Evolutionary conservation across 2,797 vertebrate genomes (phyloP).

Genomic region (Carduelis carduelis): DNA sequence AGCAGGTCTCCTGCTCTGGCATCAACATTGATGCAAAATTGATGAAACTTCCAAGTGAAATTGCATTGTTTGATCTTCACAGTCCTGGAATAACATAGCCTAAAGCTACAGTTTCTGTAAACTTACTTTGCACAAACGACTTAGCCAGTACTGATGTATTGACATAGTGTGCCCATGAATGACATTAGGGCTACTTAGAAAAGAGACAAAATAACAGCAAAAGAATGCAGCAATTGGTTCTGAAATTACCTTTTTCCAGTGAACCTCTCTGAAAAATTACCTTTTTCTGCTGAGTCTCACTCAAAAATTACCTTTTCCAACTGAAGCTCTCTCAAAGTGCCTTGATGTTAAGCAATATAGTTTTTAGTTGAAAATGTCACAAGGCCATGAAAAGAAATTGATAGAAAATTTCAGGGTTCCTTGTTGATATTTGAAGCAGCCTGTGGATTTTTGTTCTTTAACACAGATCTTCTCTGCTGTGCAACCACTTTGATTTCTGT

Average conservation of each 20-base stretch:
- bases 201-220: conserved; percentile 81
- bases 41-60: conserved; percentile 84
- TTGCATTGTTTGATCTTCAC: conserved; percentile 86
- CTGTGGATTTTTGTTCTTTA: conserved; percentile 88
- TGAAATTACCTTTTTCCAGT: conserved; percentile 86
- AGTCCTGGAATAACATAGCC: conserved; percentile 80
- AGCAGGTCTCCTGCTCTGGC: conserved; percentile 70
- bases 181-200: conserved; percentile 82
- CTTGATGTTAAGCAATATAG: conserved; percentile 86
- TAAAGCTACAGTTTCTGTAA: conserved; percentile 83
- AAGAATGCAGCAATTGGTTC: conserved; percentile 80
- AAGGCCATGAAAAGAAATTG: conserved; percentile 84
- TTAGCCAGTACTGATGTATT: conserved; percentile 76
- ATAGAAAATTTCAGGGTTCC: conserved; percentile 84
- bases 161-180: conserved; percentile 78
- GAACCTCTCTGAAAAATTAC: conserved; percentile 84
- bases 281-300: conserved; percentile 82
- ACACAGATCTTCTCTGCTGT: conserved; percentile 81
- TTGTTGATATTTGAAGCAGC: conserved; percentile 88
- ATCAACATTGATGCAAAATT: conserved; percentile 85
- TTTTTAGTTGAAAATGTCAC: conserved; percentile 87
- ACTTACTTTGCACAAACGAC: conserved; percentile 82
- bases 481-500: conserved; percentile 83
- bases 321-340: conserved; percentile 80
- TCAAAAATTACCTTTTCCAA: conserved; percentile 86